Conservation (phyloP, 2,113 vertebrate genomes). For the Engystomops pustulosus region DNA sequence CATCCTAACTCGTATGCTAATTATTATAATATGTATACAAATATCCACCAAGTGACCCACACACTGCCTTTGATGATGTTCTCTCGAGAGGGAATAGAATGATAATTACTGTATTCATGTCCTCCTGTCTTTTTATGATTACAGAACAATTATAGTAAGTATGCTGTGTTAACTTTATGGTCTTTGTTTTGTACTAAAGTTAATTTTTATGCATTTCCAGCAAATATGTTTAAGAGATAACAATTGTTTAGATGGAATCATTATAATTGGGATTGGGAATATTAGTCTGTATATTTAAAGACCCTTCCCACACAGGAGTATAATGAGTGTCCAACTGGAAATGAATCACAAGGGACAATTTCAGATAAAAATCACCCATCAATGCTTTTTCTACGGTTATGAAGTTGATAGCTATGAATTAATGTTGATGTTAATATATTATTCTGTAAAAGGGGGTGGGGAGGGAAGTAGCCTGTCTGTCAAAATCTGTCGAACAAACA, state of each 20-base stretch:
- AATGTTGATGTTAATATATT: too few relatives aligned
- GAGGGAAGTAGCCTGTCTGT: too few relatives aligned
- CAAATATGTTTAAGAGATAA: too few relatives aligned
- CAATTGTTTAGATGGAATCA: not conserved
- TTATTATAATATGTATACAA: not conserved
- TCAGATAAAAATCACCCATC: not conserved
- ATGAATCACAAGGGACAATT: not conserved
- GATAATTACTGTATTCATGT: not conserved
- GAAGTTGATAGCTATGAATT: too few relatives aligned
- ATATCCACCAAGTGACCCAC: not conserved
- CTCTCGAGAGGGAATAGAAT: not conserved
- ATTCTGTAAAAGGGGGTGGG: too few relatives aligned
- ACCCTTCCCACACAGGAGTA: not conserved
- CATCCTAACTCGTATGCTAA: not conserved
- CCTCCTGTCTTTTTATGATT: not conserved
- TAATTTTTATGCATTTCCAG: not conserved
- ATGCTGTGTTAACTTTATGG: conserved; percentile 3
- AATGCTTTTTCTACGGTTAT: not conserved
- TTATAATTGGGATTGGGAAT: not conserved
- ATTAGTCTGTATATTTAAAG: not conserved
- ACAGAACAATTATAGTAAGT: not conserved
- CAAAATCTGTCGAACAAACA: too few relatives aligned
- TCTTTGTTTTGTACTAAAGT: not conserved
- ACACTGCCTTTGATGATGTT: not conserved
- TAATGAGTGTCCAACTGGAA: not conserved